Percentiles rank a stretch among this genome's conserved stretches.
These are phyloP conservation scores for Criorhina ranunculi DNA, from an alignment of 2,888 invertebrate species.

Conservation along the genomic window DNA sequence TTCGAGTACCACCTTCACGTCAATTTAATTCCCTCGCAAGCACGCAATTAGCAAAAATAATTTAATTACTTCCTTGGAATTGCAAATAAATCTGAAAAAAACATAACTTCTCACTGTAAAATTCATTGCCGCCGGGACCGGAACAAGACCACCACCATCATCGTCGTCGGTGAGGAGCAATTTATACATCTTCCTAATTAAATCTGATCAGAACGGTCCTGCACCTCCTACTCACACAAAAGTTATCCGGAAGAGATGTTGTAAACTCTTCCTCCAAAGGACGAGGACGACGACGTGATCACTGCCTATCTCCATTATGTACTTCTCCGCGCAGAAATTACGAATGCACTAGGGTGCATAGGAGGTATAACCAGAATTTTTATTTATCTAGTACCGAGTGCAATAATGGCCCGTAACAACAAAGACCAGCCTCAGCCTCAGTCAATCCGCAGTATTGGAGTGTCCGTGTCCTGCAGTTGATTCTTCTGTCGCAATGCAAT, in stretches of 20 bases:
- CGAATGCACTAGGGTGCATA: neutral
- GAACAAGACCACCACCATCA: neutral
- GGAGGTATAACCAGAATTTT: neutral
- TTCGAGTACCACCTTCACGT: neutral
- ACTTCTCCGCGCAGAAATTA: no score
- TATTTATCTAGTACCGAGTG: neutral
- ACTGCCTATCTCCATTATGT: no score
- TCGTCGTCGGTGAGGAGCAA: constrained; percentile 2
- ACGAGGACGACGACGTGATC: no score
- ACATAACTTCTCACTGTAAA: constrained; percentile 25
- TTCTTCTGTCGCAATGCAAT: constrained; percentile 32
- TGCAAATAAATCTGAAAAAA: constrained; percentile 16
- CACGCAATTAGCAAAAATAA: constrained; percentile 47
- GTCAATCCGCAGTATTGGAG: neutral
- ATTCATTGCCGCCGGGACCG: neutral
- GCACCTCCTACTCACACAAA: neutral
- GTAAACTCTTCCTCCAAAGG: no score
- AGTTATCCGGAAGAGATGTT: no score
- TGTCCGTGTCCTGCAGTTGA: constrained; percentile 5
- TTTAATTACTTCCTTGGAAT: constrained; percentile 32
- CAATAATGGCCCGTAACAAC: constrained; percentile 2
- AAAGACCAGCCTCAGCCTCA: neutral
- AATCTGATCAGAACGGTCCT: constrained; percentile 10
- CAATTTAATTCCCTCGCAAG: constrained; percentile 37
- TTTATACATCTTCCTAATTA: constrained; percentile 40